phyloP scores from a whole-genome alignment of 2,113 vertebrate genomes.

The Psilopogon haemacephalus region DNA sequence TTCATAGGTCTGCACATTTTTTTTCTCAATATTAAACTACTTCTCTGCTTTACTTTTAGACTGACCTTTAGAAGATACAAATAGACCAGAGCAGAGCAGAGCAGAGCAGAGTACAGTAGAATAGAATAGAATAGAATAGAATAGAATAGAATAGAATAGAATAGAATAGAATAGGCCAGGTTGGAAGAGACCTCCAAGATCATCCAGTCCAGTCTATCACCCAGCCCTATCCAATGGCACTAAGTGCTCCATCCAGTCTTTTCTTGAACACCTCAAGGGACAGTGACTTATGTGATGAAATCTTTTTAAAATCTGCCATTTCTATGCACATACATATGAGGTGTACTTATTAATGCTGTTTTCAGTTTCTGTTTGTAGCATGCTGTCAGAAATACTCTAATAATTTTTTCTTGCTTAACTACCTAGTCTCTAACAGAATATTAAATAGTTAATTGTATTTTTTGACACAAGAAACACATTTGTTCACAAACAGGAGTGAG shows the following conservation, averaged over 20 bases:
- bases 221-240: no score
- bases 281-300: no score
- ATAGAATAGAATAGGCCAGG: no score
- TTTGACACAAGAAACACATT: neutral
- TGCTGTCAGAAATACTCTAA: neutral
- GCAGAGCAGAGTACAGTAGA: no score
- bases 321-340: neutral
- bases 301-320: fast-evolving
- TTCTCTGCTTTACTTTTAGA: neutral
- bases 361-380: neutral
- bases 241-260: no score
- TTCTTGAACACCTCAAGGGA: no score
- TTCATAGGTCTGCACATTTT: neutral
- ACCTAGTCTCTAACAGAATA: neutral
- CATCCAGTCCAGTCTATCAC: no score
- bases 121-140: no score
- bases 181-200: no score
- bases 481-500: neutral
- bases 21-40: neutral
- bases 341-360: neutral
- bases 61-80: neutral
- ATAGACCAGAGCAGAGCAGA: no score
- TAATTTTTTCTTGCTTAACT: neutral
- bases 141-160: no score
- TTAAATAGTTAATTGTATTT: neutral